Conservation (phyloP, 2,113 vertebrate genomes). For the Ammodytes dubius region DNA sequence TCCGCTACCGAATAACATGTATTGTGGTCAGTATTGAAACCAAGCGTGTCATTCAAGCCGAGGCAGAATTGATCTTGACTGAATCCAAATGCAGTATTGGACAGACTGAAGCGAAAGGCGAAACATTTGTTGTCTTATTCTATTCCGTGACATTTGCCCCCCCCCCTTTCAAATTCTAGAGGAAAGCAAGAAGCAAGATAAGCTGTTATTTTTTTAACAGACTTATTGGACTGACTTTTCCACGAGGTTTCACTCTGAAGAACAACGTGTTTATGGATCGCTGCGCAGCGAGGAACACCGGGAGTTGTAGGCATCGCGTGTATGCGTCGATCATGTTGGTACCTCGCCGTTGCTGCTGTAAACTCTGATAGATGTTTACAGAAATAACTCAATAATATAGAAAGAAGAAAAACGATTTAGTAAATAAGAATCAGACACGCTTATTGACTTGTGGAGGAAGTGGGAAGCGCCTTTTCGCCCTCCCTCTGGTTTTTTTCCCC, state of each 20-base stretch:
- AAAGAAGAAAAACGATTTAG: not conserved
- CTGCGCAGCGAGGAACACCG: conserved; percentile 55
- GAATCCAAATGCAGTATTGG: not conserved
- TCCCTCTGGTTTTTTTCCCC: conserved; percentile 35
- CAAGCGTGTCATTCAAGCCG: not conserved
- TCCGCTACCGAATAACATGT: not conserved
- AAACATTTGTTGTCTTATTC: not conserved
- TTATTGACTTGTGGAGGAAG: conserved; percentile 57
- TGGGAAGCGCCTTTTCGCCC: conserved; percentile 61
- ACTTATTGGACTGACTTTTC: conserved; percentile 48
- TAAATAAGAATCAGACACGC: not conserved
- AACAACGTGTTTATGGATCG: conserved; percentile 78
- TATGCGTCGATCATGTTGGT: conserved; percentile 70
- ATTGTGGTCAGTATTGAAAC: conserved; percentile 24
- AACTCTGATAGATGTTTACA: conserved; percentile 67
- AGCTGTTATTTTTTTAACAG: not conserved
- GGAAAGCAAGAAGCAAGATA: not conserved
- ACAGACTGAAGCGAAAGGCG: conserved; percentile 5
- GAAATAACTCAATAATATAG: not conserved
- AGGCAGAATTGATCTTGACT: not conserved
- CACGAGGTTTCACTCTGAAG: conserved; percentile 33
- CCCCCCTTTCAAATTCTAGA: not conserved
- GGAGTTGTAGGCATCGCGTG: conserved; percentile 57
- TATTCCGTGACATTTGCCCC: not conserved
- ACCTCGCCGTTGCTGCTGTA: conserved; percentile 43